Evolutionary conservation across 2,797 vertebrate genomes (phyloP), one percentile per base, ranked within the genome.

Genomic region (Hipposideros larvatus): DNA sequence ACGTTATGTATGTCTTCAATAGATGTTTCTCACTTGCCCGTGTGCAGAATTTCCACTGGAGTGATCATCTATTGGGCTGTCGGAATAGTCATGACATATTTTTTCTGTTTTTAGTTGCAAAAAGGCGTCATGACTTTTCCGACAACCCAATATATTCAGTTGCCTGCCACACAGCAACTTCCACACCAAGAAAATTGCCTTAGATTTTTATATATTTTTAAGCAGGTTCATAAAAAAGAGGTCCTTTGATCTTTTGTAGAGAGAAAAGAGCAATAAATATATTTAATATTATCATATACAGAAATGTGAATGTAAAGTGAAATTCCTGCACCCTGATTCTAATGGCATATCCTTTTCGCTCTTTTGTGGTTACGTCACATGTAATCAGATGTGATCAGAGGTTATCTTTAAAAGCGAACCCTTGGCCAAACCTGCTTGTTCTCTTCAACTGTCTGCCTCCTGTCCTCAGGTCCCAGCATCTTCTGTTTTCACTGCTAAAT

Each of bases 171-270:
- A 79, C 91, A 87, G 53, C 34, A 51, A 15, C 24, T 57, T 22
- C 61, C 48, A 91, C 9, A 85, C 34, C 22, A 77, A 83, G 85
- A 97, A 78, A 93, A 9, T 46, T 43, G 0, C 9, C 68, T 92
- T 90, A 22, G 37, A 75, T 61, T 91, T 95, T 94, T 84, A 86
- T 74, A 57, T 87, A 75, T 84, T 93, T 93, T 95, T 70, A 85
- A 96, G 51, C 21, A 92, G 41, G 5, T 90, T 95, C 51, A 46
- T 94, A 79, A 70, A 93, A 96, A 74, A 53, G 11, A 63, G 18
- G 2, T 24, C 43, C 4, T 16, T 93, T 97, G 31, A 5, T 11
- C 46, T 79, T 95, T 84, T 70, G 26, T 61, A 51, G 15, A 86
- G 51, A 87, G 28, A 13, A 31, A 51, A 88, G 26, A 85, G 31